Conservation (phyloP, 2,797 vertebrate genomes). For the Lateolabrax maculatus region DNA sequence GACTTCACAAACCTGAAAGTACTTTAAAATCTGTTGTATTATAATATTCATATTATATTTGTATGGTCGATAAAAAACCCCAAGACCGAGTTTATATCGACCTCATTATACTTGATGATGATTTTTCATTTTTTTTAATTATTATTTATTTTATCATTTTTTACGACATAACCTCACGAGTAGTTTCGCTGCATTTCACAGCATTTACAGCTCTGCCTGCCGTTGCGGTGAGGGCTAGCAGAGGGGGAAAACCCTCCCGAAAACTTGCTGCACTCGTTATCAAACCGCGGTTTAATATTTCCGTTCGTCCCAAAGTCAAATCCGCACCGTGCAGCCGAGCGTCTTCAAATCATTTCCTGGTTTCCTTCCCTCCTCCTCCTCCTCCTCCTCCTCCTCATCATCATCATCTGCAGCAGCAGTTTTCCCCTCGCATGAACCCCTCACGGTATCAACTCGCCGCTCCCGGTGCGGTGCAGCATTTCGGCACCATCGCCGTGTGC, state of each 20-base stretch:
- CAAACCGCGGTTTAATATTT: constrained; percentile 15
- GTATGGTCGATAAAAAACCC: neutral
- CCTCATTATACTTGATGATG: neutral
- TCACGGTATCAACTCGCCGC: constrained; percentile 49
- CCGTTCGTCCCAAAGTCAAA: constrained; percentile 31
- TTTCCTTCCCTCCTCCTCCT: too few relatives aligned
- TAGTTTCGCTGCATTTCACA: constrained; percentile 52
- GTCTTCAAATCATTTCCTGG: constrained; percentile 55
- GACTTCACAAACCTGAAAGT: neutral
- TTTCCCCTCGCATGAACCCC: constrained; percentile 71
- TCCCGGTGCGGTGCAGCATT: constrained; percentile 49
- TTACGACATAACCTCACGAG: neutral
- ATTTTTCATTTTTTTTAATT: neutral
- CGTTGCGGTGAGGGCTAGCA: constrained; percentile 19
- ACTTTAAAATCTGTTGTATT: neutral
- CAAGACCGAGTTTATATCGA: neutral
- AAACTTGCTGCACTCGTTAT: constrained; percentile 60
- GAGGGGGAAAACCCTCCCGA: neutral
- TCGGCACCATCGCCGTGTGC: constrained; percentile 38
- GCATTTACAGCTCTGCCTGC: constrained; percentile 21
- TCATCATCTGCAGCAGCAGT: constrained; percentile 40
- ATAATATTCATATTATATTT: neutral
- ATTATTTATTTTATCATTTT: neutral
- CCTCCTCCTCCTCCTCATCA: too few relatives aligned
- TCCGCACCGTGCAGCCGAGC: constrained; percentile 44